Evolutionary conservation across 1,140 invertebrate genomes (phyloP).

Genomic region (Tetranychus cinnabarinus): DNA sequence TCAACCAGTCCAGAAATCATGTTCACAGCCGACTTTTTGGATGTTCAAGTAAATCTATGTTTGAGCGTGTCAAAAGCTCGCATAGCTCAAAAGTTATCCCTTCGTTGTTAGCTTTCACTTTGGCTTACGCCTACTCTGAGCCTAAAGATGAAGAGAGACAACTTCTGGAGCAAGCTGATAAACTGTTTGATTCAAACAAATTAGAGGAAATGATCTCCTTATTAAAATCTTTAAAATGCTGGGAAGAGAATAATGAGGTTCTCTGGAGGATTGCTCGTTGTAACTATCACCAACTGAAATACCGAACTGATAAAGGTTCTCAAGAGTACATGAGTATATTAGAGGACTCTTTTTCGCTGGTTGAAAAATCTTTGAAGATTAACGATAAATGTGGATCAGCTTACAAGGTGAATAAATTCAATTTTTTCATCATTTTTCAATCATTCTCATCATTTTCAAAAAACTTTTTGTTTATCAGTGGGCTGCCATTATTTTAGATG

Average conservation of each 20-base stretch:
- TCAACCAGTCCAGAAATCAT: too few relatives aligned
- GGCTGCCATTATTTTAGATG: constrained; percentile 6
- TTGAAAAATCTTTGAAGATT: not conserved
- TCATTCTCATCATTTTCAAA: not conserved
- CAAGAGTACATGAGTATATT: not conserved
- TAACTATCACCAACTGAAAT: constrained; percentile 5
- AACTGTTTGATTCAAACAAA: constrained; percentile 4
- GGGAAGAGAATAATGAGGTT: constrained; percentile 1
- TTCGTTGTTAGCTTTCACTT: not conserved
- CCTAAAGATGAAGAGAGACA: not conserved
- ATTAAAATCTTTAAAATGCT: not conserved
- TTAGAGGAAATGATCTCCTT: not conserved
- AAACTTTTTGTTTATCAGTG: not conserved
- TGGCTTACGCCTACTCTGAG: not conserved
- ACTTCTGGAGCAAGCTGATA: not conserved
- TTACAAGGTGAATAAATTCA: constrained; percentile 2
- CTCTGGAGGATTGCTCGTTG: constrained; percentile 4
- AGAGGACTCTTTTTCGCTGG: not conserved
- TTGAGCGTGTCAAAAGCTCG: too few relatives aligned
- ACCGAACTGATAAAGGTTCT: not conserved
- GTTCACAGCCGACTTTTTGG: too few relatives aligned
- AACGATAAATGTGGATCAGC: constrained; percentile 3
- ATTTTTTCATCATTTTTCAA: not conserved
- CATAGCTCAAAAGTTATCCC: not conserved
- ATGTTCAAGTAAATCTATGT: too few relatives aligned